Evolutionary conservation across 1,140 invertebrate species (phyloP), one percentile per base, ranked within the genome.

Genomic region (Dufourea novaeangliae): DNA sequence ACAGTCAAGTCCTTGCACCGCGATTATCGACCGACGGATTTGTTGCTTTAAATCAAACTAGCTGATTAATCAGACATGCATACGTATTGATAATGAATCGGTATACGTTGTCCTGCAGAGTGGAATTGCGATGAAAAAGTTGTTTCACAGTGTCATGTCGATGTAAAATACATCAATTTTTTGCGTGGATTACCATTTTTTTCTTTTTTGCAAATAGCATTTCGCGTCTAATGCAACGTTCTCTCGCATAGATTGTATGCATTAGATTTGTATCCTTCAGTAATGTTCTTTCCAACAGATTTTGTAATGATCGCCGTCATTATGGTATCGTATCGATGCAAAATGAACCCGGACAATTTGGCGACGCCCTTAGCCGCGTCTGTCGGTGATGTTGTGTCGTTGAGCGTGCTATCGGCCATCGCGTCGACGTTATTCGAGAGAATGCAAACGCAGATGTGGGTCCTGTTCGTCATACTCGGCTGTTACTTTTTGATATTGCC

Each of bases 301-400:
- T 95, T 97, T 85, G 94, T 98, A 11, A 96, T 98, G 94, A 96
- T 98, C 34, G 94, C 94, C 84, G 96, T 98, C 39, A 97, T 98
- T 78, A 93, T 97, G 83, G 87, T 96, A 41, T 96, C 97, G 5
- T 94, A 96, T 86, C 95, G 94, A 88, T 95, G 95, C 85, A 95
- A 96, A 80, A 95, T 99, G 85, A 99, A 99, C 92, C 98, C 98
- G 0, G 98, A 99, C 90, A 99, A 99, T 93, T 94, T 99, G 59
- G 98, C 98, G 17, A 99, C 98, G 11, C 98, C 98, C 0, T 94
- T 99, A 37, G 98, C 98, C 12, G 98, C 98, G 4, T 98, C 97
- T 69, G 96, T 99, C 57, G 98, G 98, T 0, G 98, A 99, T 90
- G 95, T 99, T 2, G 97, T 97, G 12, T 98, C 98, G 52, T 94